Evolutionary conservation across 2,888 invertebrate species (phyloP), one percentile per base, ranked within the genome.

Genomic region (Shargacucullia verbasci): DNA sequence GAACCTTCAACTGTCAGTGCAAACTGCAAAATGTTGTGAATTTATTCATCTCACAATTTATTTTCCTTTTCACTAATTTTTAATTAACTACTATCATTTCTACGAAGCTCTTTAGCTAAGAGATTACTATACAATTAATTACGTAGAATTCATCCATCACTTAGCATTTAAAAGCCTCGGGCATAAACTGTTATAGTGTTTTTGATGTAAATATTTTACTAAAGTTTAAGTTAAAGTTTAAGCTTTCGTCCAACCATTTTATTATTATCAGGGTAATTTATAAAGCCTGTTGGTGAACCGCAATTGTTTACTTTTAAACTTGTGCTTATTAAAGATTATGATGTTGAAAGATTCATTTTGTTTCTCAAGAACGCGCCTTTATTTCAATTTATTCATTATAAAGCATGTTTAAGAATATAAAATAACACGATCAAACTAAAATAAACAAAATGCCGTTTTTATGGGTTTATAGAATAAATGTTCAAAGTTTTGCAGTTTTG

Each of bases 401-500:
- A 52, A 39, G 39, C 29, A 25, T 38, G 14, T 48, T 12, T 38
- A 12, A n/a, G n/a, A 34, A 54, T 33, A 49, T 14, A 45, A 38
- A 39, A 35, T 1, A 56, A 27, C 8, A 20, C 13, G 15, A 35
- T 7, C n/a, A 29, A 34, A 11, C 3, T 20, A 15, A 25, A 15
- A 53, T 5, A n/a, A 25, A 45, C 34, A 43, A 5, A 12, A 9
- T 37, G 37, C 20, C 34, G 35, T 31, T 54, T 37, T 39, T 39
- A 46, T 34, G 34, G 13, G 25, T 41, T 37, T 29, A 41, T 35
- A 15, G 14, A 40, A 38, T 15, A 63, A 70, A n/a, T 49, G 14
- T 34, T 2, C 14, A 4, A 70, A 63, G 48, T 70, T 63, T 52
- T 0, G n/a, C n/a, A 7, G 14, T 5, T 20, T n/a, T n/a, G n/a